These are phyloP conservation scores for Anisognathus igniventris DNA, from an alignment of 2,797 vertebrate genomes.

Conservation along the genomic window DNA sequence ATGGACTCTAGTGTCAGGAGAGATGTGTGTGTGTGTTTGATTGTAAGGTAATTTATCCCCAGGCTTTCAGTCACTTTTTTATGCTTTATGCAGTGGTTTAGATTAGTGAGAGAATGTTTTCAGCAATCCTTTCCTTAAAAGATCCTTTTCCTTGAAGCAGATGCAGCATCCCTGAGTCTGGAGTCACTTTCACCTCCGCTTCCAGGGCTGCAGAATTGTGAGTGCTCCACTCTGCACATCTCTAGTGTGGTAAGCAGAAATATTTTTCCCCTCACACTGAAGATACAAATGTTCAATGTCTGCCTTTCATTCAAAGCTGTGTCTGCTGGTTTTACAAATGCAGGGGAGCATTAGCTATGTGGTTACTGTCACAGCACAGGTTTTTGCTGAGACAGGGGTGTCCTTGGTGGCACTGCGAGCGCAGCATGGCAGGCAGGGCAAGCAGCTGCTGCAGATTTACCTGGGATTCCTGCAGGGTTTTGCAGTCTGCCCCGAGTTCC, in stretches of 20 bases:
- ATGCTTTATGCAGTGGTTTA: background rate
- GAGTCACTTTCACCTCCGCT: background rate
- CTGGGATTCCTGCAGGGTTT: background rate
- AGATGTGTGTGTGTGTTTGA: background rate
- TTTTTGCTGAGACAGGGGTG: background rate
- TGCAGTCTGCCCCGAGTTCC: background rate
- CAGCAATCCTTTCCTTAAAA: background rate
- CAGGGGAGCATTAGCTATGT: background rate
- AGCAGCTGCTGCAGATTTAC: background rate
- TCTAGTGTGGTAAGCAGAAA: background rate
- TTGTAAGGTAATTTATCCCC: background rate
- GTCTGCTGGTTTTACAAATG: background rate
- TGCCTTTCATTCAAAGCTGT: background rate
- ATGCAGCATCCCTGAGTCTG: background rate
- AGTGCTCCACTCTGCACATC: background rate
- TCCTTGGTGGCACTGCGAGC: background rate
- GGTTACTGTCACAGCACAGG: accelerated
- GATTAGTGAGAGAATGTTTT: background rate
- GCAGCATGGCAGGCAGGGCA: background rate
- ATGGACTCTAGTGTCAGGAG: background rate
- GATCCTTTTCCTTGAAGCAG: background rate
- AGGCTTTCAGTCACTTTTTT: background rate
- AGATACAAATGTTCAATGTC: background rate
- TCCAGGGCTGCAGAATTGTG: background rate
- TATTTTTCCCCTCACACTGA: background rate